Percentiles rank a stretch among this genome's conserved stretches.
Evolutionary conservation across 2,113 vertebrate species (phyloP).

Genomic region (Marmota flaviventris): DNA sequence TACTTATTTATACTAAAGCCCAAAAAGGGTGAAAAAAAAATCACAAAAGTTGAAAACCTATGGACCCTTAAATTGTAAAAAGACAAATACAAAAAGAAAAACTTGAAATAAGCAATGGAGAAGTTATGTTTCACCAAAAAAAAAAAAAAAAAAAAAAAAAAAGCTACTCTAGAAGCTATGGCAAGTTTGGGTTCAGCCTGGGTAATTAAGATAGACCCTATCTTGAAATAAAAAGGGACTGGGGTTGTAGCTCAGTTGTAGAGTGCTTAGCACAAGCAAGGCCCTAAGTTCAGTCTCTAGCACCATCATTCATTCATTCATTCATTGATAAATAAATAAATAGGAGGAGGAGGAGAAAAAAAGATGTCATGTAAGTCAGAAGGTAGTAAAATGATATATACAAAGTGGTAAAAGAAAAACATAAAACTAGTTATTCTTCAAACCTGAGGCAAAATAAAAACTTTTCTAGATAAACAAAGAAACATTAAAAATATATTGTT

Average conservation of each 20-base stretch:
- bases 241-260: background rate
- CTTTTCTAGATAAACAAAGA: constrained; percentile 26
- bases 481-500: too few species aligned
- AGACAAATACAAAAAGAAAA: background rate
- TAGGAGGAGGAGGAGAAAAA: background rate
- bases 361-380: background rate
- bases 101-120: constrained; percentile 11
- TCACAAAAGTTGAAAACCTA: background rate
- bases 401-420: background rate
- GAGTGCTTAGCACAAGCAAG: background rate
- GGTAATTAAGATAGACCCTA: background rate
- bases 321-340: background rate
- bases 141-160: background rate
- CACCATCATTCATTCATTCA: background rate
- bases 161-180: background rate
- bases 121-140: background rate
- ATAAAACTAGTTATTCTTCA: background rate
- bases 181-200: background rate
- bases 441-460: constrained; percentile 50
- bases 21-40: constrained; percentile 1
- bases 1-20: background rate
- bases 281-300: background rate
- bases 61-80: background rate
- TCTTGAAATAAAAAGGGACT: background rate
- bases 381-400: background rate